Conservation (phyloP, 2,888 invertebrate species). For the Lottia scabra region DNA sequence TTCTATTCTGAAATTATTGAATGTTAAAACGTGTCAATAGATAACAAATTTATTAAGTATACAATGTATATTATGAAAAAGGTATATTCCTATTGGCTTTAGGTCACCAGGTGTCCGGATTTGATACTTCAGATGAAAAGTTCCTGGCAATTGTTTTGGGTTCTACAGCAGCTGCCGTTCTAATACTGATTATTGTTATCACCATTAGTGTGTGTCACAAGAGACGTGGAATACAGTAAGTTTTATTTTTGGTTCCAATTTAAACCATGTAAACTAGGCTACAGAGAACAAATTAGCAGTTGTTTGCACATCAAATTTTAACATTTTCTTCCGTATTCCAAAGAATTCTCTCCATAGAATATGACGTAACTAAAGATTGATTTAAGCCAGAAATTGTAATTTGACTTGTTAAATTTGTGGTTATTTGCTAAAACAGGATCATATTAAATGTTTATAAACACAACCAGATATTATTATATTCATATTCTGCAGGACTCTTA, state of each 20-base stretch:
- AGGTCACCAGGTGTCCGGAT: constrained; percentile 20
- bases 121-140: constrained; percentile 47
- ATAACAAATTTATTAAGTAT: too few species aligned
- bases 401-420: too few species aligned
- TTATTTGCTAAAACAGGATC: too few species aligned
- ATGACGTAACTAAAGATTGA: too few species aligned
- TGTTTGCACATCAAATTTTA: not conserved
- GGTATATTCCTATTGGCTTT: not conserved
- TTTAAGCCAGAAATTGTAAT: too few species aligned
- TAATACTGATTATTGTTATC: constrained; percentile 49
- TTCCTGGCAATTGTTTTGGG: constrained; percentile 57
- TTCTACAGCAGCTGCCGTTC: constrained; percentile 50
- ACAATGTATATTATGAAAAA: constrained; percentile 2
- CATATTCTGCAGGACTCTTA: too few species aligned
- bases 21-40: too few species aligned
- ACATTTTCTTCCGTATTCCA: not conserved
- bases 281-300: not conserved
- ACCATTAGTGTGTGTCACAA: constrained; percentile 47
- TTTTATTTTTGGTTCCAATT: not conserved
- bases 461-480: too few species aligned
- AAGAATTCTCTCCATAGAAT: too few species aligned
- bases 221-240: constrained; percentile 31
- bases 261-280: not conserved
- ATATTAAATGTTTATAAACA: too few species aligned
- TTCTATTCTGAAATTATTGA: too few species aligned